A percentile compares a stretch with the other conserved stretches of the same genome.
phyloP scores from a whole-genome alignment of 2,888 invertebrate species.

The Chrysomela aeneicollis region DNA sequence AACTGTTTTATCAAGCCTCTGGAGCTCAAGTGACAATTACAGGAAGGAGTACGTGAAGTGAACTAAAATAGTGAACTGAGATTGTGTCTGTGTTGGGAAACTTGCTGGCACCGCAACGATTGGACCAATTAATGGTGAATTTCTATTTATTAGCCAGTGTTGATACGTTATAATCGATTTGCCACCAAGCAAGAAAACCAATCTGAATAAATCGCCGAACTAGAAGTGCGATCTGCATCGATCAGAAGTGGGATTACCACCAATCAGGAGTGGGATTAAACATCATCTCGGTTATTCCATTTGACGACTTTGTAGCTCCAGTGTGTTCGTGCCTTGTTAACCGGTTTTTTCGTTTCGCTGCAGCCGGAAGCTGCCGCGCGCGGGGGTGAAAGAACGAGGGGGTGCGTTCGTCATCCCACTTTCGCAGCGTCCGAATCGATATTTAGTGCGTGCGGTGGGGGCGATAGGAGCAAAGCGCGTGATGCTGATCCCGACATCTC shows the following conservation, averaged over 20 bases:
- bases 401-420: constrained; percentile 14
- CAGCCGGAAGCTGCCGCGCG: background rate
- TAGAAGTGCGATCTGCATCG: background rate
- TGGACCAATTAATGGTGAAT: too few relatives aligned
- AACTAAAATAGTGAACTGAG: too few relatives aligned
- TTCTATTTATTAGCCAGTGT: too few relatives aligned
- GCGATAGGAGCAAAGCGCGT: background rate
- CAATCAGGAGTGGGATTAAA: background rate
- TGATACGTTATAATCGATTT: too few relatives aligned
- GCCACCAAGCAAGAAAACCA: too few relatives aligned
- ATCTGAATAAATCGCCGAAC: background rate
- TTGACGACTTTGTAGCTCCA: too few relatives aligned
- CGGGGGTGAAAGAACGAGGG: background rate
- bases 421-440: constrained; percentile 38
- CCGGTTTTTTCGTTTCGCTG: constrained; percentile 3
- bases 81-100: too few relatives aligned
- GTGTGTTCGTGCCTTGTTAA: background rate
- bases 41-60: too few relatives aligned
- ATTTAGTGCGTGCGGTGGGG: constrained; percentile 30
- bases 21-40: too few relatives aligned
- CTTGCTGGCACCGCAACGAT: too few relatives aligned
- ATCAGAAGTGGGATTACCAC: background rate
- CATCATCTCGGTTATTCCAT: background rate
- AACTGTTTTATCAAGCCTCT: too few relatives aligned
- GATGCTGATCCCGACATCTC: constrained; percentile 61